Evolutionary conservation across 2,888 invertebrate species (phyloP), one percentile per base, ranked within the genome.

Genomic region (Polydrusus tereticollis): DNA sequence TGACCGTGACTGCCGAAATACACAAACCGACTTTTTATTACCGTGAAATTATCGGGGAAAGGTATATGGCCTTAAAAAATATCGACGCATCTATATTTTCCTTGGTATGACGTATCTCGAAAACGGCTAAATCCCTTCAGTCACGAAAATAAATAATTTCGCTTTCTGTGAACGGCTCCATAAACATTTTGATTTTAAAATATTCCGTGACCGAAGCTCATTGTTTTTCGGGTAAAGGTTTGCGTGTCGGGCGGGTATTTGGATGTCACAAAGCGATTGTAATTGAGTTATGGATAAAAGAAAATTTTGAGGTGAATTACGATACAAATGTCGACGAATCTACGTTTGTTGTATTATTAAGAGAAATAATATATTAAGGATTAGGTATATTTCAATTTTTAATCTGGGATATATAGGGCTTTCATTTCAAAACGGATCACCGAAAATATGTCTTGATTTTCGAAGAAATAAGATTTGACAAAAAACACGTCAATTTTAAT

Each of bases 81-180:
- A n/a, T n/a, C n/a, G n/a, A n/a, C n/a, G n/a, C n/a, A n/a, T n/a
- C n/a, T n/a, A n/a, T n/a, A n/a, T n/a, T n/a, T n/a, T n/a, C n/a
- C n/a, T n/a, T n/a, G n/a, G n/a, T n/a, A n/a, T n/a, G n/a, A n/a
- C 21, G 36, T 41, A 41, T 58, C 41, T 41, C 29, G 29, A 62
- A 62, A 62, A 45, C 47, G 18, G 14, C 41, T 47, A 62, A 60
- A 60, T 60, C 60, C 45, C 29, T 14, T n/a, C 8, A 60, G 60
- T 60, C 60, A 60, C 60, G 60, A 60, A 45, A 29, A 45, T 60
- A 60, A 60, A 60, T 60, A 60, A 45, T 60, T 60, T 60, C 60
- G 45, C 45, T 60, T 60, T 60, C 60, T 60, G 45, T 29, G n/a
- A 60, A 60, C 21, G 60, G 45, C 45, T 45, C 18, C 45, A 60